Conservation (phyloP, 2,888 invertebrate species). For the Biston stratarius region DNA sequence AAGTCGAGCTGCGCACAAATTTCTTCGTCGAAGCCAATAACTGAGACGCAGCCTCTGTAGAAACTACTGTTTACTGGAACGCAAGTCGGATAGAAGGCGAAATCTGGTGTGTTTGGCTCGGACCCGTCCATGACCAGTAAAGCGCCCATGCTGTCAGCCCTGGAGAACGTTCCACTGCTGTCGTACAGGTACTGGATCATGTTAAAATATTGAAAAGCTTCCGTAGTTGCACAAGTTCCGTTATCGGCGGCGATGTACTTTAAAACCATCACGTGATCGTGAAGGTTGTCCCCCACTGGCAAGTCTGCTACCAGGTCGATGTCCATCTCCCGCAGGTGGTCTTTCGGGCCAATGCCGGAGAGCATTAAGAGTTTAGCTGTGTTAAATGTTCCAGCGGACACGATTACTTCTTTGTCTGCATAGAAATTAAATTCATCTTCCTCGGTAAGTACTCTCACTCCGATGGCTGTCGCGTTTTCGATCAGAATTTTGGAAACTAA, state of each 20-base stretch:
- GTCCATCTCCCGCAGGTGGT: slow-evolving; percentile 56
- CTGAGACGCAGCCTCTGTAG: slow-evolving; percentile 53
- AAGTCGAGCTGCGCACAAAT: slow-evolving; percentile 60
- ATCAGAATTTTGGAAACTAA: slow-evolving; percentile 64
- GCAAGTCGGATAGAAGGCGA: slow-evolving; percentile 72
- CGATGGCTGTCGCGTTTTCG: slow-evolving; percentile 58
- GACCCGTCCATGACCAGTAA: slow-evolving; percentile 57
- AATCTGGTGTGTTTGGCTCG: slow-evolving; percentile 62
- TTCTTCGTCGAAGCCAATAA: slow-evolving; percentile 58
- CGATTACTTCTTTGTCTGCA: slow-evolving; percentile 65
- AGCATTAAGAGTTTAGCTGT: slow-evolving; percentile 70
- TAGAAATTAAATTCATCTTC: slow-evolving; percentile 54
- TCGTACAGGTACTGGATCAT: slow-evolving; percentile 68
- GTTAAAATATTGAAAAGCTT: slow-evolving; percentile 53
- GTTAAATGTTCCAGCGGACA: slow-evolving; percentile 75
- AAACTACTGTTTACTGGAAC: slow-evolving; percentile 51
- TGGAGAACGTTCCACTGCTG: slow-evolving; percentile 59
- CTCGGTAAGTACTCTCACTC: slow-evolving; percentile 55
- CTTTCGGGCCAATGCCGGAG: slow-evolving; percentile 71
- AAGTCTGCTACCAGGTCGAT: slow-evolving; percentile 62
- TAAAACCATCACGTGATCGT: slow-evolving; percentile 72
- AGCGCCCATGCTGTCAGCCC: slow-evolving; percentile 64
- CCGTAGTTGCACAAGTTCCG: slow-evolving; percentile 61
- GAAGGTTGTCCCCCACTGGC: slow-evolving; percentile 73
- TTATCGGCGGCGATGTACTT: slow-evolving; percentile 63